A percentile compares a stretch with the other conserved stretches of the same genome.
Evolutionary conservation across 2,113 vertebrate species (phyloP).

Genomic region (Neomonachus schauinslandi): DNA sequence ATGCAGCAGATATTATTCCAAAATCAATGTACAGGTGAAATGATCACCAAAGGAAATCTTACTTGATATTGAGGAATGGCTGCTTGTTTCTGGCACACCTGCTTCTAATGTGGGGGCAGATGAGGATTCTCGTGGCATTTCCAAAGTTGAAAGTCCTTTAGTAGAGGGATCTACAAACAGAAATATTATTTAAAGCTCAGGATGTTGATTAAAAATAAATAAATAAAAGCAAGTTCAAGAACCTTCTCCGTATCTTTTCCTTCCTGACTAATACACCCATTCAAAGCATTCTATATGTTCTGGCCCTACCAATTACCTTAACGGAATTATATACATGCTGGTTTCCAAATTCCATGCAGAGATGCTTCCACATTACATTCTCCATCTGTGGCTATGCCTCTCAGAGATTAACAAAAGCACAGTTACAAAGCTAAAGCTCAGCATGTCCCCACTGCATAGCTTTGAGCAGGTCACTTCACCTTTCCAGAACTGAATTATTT

Average conservation of each 20-base stretch:
- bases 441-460: not conserved
- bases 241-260: not conserved
- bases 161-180: conserved; percentile 90
- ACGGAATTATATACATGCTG: not conserved
- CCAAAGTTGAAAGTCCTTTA: conserved; percentile 94
- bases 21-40: conserved; percentile 1
- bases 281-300: not conserved
- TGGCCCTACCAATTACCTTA: not conserved
- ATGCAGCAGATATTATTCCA: not conserved
- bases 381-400: not conserved
- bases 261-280: not conserved
- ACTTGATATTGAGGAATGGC: conserved; percentile 97
- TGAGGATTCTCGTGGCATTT: conserved; percentile 96
- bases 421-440: not conserved
- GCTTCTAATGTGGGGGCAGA: conserved; percentile 97
- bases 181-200: conserved; percentile 68
- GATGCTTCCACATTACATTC: not conserved
- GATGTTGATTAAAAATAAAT: not conserved
- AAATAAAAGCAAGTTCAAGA: conserved; percentile 37
- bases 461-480: not conserved
- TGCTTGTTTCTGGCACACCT: conserved; percentile 94
- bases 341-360: not conserved
- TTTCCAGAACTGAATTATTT: not conserved
- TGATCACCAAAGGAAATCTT: conserved; percentile 80
- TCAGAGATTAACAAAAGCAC: not conserved